A percentile compares a stretch with the other conserved stretches of the same genome.
Evolutionary conservation across 2,113 vertebrate genomes (phyloP).

Genomic region (Motacilla alba): DNA sequence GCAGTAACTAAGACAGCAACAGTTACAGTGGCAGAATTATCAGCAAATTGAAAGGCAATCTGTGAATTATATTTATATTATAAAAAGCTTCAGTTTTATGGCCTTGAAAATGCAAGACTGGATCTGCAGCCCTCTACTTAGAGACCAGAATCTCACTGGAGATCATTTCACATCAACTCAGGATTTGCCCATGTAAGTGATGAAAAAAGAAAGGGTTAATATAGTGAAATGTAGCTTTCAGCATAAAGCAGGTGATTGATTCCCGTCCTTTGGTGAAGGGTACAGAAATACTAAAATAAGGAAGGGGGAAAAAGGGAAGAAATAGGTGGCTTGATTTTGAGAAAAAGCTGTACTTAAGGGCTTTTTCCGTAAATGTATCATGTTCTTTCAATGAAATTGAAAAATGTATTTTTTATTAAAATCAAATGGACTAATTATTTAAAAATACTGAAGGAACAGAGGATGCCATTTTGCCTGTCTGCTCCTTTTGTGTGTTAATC

Average conservation of each 20-base stretch:
- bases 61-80: background rate
- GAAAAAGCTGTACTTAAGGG: background rate
- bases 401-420: slow-evolving; percentile 1
- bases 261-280: background rate
- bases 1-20: background rate
- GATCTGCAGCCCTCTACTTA: background rate
- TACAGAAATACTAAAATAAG: background rate
- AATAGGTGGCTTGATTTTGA: background rate
- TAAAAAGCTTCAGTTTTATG: background rate
- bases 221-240: background rate
- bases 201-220: background rate
- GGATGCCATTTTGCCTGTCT: slow-evolving; percentile 15
- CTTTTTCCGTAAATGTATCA: background rate
- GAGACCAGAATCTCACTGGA: background rate
- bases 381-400: background rate
- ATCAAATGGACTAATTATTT: slow-evolving; percentile 2
- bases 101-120: background rate
- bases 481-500: slow-evolving; percentile 22
- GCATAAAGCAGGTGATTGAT: background rate
- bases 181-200: background rate
- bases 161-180: background rate
- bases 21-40: background rate
- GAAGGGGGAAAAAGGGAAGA: background rate
- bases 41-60: background rate
- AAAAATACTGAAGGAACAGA: background rate